phyloP scores from a whole-genome alignment of 2,888 invertebrate species.

The Perizoma affinitatum region DNA sequence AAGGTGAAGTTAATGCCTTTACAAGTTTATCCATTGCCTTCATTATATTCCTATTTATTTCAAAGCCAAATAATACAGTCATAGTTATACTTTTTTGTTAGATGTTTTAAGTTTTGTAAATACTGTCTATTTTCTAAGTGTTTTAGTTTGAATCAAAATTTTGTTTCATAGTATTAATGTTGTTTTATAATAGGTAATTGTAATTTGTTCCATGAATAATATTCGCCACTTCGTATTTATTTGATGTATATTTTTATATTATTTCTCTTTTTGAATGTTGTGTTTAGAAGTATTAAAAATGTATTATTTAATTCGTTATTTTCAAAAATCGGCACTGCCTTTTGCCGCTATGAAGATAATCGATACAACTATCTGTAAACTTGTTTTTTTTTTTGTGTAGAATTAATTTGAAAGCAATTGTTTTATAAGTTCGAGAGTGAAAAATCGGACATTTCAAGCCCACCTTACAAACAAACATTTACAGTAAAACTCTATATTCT shows the following conservation, averaged over 20 bases:
- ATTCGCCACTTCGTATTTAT: slow-evolving; percentile 73
- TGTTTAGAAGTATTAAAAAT: slow-evolving; percentile 58
- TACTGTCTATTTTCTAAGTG: slow-evolving; percentile 71
- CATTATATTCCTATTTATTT: slow-evolving; percentile 82
- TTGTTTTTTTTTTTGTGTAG: slow-evolving; percentile 52
- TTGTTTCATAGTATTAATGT: slow-evolving; percentile 77
- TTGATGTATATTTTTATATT: slow-evolving; percentile 75
- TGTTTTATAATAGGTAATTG: slow-evolving; percentile 75
- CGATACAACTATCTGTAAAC: slow-evolving; percentile 33
- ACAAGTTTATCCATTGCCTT: slow-evolving; percentile 69
- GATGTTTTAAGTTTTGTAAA: slow-evolving; percentile 77
- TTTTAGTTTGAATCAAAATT: slow-evolving; percentile 72
- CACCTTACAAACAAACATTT: slow-evolving; percentile 51
- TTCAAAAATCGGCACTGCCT: slow-evolving; percentile 63
- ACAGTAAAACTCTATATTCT: slow-evolving; percentile 20
- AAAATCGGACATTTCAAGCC: slow-evolving; percentile 62
- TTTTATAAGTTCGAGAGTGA: slow-evolving; percentile 55
- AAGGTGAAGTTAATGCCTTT: slow-evolving; percentile 1
- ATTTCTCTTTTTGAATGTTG: slow-evolving; percentile 68
- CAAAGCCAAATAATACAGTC: slow-evolving; percentile 84
- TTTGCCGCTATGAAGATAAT: slow-evolving; percentile 44
- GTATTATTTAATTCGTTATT: slow-evolving; percentile 46
- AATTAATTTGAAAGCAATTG: slow-evolving; percentile 52
- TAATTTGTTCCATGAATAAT: slow-evolving; percentile 66
- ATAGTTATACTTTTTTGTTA: slow-evolving; percentile 78